These are phyloP conservation scores for Hyles lineata DNA, from an alignment of 2,888 invertebrate genomes.

Conservation along the genomic window DNA sequence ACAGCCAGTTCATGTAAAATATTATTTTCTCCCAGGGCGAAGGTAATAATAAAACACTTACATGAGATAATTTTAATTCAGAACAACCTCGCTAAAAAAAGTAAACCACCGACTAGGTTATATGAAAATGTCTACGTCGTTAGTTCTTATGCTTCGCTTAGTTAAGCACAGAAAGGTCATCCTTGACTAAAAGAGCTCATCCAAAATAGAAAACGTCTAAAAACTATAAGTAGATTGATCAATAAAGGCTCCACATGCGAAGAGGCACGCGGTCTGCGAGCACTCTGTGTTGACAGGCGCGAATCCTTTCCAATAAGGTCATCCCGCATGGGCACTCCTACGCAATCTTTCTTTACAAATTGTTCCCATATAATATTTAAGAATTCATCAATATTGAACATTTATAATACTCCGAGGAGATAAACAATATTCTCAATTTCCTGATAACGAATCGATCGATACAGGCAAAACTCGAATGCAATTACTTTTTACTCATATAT, in stretches of 20 bases:
- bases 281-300: conserved; percentile 53
- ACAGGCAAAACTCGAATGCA: conserved; percentile 52
- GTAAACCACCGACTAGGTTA: neutral
- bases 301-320: conserved; percentile 33
- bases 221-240: conserved; percentile 59
- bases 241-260: conserved; percentile 56
- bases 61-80: neutral
- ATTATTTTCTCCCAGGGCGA: neutral
- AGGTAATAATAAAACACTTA: neutral
- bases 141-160: neutral
- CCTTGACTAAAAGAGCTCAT: neutral
- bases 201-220: conserved; percentile 16
- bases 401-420: conserved; percentile 35
- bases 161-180: conserved; percentile 7
- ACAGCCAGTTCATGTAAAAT: neutral
- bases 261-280: conserved; percentile 38
- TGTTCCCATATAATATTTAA: neutral
- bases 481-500: conserved; percentile 42
- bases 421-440: conserved; percentile 61
- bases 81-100: conserved; percentile 7
- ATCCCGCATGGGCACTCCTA: neutral
- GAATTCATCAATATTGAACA: neutral
- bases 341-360: neutral
- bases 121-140: conserved; percentile 4
- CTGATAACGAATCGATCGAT: conserved; percentile 72